A percentile compares a stretch with the other conserved stretches of the same genome.
phyloP scores from a whole-genome alignment of 2,113 vertebrate species.

The Triplophysa rosa region DNA sequence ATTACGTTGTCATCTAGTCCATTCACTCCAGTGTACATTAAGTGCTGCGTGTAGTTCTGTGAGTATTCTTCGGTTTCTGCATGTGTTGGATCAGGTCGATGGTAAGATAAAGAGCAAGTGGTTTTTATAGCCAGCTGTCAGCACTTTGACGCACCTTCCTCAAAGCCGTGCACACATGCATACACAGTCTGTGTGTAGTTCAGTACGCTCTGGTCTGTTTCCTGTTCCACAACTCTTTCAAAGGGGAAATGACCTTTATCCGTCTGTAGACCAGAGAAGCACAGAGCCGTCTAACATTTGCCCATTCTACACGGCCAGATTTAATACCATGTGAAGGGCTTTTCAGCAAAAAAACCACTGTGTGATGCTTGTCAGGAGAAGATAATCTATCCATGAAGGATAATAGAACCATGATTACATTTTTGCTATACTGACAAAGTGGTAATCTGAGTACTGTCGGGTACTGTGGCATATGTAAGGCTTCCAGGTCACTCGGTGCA shows the following conservation, averaged over 20 bases:
- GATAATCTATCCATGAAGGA: neutral
- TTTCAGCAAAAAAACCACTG: neutral
- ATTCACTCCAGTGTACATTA: conserved; percentile 22
- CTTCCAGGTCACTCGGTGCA: neutral
- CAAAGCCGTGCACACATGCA: neutral
- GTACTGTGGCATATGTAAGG: neutral
- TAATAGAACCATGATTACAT: neutral
- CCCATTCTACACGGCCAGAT: neutral
- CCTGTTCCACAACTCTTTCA: neutral
- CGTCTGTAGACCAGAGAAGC: neutral
- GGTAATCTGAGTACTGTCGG: neutral
- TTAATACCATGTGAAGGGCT: conserved; percentile 8
- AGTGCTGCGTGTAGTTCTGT: conserved; percentile 31
- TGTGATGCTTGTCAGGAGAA: neutral
- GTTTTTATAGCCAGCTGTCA: neutral
- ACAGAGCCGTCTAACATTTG: neutral
- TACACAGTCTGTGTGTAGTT: conserved; percentile 3
- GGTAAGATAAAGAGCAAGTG: neutral
- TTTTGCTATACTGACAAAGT: conserved; percentile 1
- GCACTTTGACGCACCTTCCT: neutral
- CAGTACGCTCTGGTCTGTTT: neutral
- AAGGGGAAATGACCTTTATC: neutral
- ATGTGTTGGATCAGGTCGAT: neutral
- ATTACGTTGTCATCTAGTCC: conserved; percentile 8
- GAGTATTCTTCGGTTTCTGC: conserved; percentile 13